Evolutionary conservation across 2,888 invertebrate species (phyloP), one percentile per base, ranked within the genome.

Genomic region (Tuta absoluta): DNA sequence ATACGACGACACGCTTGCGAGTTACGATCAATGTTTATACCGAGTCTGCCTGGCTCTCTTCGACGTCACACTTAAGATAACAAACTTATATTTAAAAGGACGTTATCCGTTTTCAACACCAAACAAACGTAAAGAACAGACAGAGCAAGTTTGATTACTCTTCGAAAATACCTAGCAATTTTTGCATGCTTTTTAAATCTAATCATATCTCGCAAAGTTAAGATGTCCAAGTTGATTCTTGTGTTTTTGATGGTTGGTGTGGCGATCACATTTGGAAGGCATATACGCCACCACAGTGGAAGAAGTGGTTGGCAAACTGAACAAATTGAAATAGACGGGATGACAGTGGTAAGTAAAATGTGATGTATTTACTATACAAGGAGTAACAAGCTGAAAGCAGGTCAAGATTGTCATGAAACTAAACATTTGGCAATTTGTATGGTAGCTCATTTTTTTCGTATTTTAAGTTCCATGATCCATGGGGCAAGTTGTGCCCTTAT

Each of bases 41-140:
- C 70, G 69, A 78, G 79, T 66, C 78, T 65, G 78, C 72, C 62
- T 78, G 79, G 70, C 72, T 58, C 66, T 66, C 64, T 56, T 60
- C 76, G 82, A 80, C 80, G 80, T 73, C 73, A 68, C 69, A 65
- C 60, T 68, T 57, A 23, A 73, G 81, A 82, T 82, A 81, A 78
- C 77, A 73, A 63, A 57, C 65, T 64, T 68, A 65, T 70, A 72
- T 78, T 84, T 85, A 85, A 79, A 84, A 81, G 76, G 75, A 77
- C 60, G 69, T 65, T 56, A 66, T 66, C 62, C 56, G 65, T 62
- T 62, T 58, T 10, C n/a, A 65, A 65, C 62, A 69, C 71, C 77
- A 79, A 78, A 79, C 72, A 74, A 66, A 69, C 66, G 61, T 41
- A 62, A 58, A 60, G 69, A 33, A 24, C 28, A 33, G 41, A 14